Conservation (phyloP, 2,113 vertebrate genomes). For the Pristiophorus japonicus region DNA sequence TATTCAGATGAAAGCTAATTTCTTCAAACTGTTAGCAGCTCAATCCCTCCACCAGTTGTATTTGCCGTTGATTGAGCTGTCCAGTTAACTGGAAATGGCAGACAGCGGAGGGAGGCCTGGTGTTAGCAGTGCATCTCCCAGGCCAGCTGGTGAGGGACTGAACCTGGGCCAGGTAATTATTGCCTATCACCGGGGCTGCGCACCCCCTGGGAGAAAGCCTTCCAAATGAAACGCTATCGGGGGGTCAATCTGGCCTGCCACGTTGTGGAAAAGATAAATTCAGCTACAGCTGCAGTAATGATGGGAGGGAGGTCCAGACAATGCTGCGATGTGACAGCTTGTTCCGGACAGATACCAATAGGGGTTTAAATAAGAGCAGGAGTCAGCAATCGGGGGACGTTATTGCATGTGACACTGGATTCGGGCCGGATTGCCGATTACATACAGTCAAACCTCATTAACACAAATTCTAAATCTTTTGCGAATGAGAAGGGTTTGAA, state of each 20-base stretch:
- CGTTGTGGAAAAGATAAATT: conserved; percentile 19
- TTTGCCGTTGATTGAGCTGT: conserved; percentile 55
- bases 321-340: conserved; percentile 24
- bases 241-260: conserved; percentile 29
- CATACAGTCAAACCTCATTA: conserved; percentile 33
- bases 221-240: conserved; percentile 66
- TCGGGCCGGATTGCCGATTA: conserved; percentile 12
- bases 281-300: conserved; percentile 36
- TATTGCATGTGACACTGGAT: conserved; percentile 27
- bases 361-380: conserved; percentile 34
- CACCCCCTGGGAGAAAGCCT: conserved; percentile 57
- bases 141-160: conserved; percentile 66
- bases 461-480: background rate
- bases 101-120: conserved; percentile 62
- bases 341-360: conserved; percentile 30
- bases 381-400: conserved; percentile 34
- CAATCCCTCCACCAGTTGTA: conserved; percentile 38
- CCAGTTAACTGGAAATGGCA: conserved; percentile 69
- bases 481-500: background rate
- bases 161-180: conserved; percentile 71
- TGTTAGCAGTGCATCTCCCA: conserved; percentile 62
- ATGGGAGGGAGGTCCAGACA: conserved; percentile 26
- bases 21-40: conserved; percentile 7
- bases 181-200: conserved; percentile 65
- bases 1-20: conserved; percentile 17